Evolutionary conservation across 2,797 vertebrate genomes (phyloP).

Genomic region (Pipistrellus nathusii): DNA sequence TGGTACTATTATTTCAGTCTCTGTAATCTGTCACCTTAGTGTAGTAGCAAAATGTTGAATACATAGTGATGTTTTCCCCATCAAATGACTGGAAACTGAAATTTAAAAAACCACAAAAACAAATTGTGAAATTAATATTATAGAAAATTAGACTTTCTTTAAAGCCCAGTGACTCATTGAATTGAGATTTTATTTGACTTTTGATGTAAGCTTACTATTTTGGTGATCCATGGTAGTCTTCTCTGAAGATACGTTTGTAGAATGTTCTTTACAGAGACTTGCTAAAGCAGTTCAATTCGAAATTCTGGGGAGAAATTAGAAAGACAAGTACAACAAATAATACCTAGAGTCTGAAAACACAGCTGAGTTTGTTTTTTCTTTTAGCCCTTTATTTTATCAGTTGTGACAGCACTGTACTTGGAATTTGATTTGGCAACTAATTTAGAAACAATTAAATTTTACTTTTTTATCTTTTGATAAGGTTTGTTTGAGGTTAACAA

Average conservation of each 20-base stretch:
- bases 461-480: constrained; percentile 31
- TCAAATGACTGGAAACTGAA: constrained; percentile 1
- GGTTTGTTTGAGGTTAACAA: constrained; percentile 36
- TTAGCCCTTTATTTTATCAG: not conserved
- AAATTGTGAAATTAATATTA: constrained; percentile 26
- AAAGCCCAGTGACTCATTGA: not conserved
- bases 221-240: not conserved
- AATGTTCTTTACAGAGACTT: constrained; percentile 11
- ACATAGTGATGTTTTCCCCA: constrained; percentile 33
- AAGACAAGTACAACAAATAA: constrained; percentile 44
- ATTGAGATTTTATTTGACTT: constrained; percentile 57
- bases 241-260: not conserved
- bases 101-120: constrained; percentile 5
- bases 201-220: constrained; percentile 28
- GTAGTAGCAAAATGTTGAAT: not conserved
- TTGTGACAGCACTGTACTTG: constrained; percentile 43
- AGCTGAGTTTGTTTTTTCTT: not conserved
- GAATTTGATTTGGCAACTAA: constrained; percentile 65
- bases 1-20: constrained; percentile 8
- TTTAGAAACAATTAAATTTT: constrained; percentile 48
- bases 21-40: not conserved
- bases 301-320: constrained; percentile 18
- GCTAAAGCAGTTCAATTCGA: not conserved
- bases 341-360: constrained; percentile 20
- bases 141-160: constrained; percentile 43